These are phyloP conservation scores for Glossophaga mutica DNA, from an alignment of 2,797 vertebrate genomes.

Conservation along the genomic window DNA sequence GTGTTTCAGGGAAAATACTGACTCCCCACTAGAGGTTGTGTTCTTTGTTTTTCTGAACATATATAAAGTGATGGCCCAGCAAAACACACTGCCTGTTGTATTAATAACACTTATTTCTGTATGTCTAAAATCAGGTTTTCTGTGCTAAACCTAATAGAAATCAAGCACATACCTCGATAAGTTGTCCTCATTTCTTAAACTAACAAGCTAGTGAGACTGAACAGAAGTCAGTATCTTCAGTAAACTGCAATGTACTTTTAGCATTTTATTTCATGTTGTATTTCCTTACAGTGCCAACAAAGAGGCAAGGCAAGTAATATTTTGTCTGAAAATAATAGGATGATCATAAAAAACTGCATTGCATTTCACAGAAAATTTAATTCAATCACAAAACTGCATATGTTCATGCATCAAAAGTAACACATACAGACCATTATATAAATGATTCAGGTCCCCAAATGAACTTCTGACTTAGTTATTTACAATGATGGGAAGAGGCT, in stretches of 20 bases:
- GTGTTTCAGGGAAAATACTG: background rate
- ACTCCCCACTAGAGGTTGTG: background rate
- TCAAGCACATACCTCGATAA: background rate
- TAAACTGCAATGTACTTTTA: background rate
- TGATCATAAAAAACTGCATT: background rate
- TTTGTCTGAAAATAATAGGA: constrained; percentile 10
- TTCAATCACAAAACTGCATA: background rate
- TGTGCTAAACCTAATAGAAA: background rate
- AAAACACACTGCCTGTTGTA: background rate
- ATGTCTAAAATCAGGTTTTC: background rate
- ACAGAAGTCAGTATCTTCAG: background rate
- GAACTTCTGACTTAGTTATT: constrained; percentile 23
- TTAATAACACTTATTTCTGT: background rate
- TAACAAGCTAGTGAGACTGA: background rate
- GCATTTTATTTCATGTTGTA: background rate
- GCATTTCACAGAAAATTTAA: background rate
- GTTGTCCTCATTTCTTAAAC: background rate
- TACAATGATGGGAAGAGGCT: background rate
- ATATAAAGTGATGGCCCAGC: background rate
- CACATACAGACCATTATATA: background rate
- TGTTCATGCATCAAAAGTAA: constrained; percentile 1
- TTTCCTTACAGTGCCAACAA: background rate
- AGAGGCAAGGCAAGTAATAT: constrained; percentile 14
- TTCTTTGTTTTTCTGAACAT: background rate
- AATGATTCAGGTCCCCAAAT: constrained; percentile 19